Evolutionary conservation across 2,113 vertebrate genomes (phyloP), one percentile per base, ranked within the genome.

Genomic region (Balaeniceps rex): DNA sequence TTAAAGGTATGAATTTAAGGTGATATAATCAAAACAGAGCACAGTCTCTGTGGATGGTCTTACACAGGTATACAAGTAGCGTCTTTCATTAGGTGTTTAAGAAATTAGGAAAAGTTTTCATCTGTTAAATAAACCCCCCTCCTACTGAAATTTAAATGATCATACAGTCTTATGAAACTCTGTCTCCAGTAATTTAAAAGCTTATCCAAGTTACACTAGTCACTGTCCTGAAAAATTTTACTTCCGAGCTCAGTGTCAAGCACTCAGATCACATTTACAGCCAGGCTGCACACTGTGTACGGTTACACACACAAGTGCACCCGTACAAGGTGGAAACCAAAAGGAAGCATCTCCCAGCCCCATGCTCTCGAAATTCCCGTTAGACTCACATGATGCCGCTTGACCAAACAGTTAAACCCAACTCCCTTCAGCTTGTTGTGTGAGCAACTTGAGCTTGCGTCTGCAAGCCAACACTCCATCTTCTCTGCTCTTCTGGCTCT

Each of bases 61-160:
- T 36, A 49, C 16, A 18, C 26, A 33, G 36, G 10, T 9, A 16
- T 2, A 46, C 14, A 49, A 0, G 0, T 6, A 51, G 12, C 6
- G 28, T 31, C 21, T 76, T 71, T 38, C 69, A 18, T 13, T 14
- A 40, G 14, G 25, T 13, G 21, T 34, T 70, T 81, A 42, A 74
- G 69, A 80, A 83, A 70, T 4, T 10, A 40, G 47, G 19, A 47
- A 6, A 63, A 38, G 42, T 21, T n/a, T 88, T 38, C 22, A 85
- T 12, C 65, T 79, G 22, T 22, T 79, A 49, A 85, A 57, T 12
- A 72, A 93, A 58, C 3, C 7, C 17, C 12, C 71, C 28, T 76
- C 28, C 71, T 66, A 24, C 0, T 66, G 71, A 85, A 51, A 83
- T 46, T 10, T 18, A 70, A 87, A 47, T 7, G 13, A 24, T 26